phyloP scores from a whole-genome alignment of 2,888 invertebrate species.

The Mythimna loreyi region DNA sequence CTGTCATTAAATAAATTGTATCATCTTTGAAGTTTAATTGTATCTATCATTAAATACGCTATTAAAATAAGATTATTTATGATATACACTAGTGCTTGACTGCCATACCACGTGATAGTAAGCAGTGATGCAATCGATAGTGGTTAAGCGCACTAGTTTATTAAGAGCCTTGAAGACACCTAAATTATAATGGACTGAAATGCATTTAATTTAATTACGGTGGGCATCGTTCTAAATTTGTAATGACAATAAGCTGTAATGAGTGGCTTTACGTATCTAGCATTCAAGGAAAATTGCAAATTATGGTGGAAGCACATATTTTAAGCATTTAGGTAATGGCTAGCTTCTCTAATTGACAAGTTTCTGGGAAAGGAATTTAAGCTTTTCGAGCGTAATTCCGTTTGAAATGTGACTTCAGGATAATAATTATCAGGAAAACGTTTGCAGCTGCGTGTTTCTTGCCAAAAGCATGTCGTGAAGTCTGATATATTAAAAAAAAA shows the following conservation, averaged over 20 bases:
- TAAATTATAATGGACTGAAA: slow-evolving; percentile 63
- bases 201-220: slow-evolving; percentile 79
- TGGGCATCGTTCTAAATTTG: slow-evolving; percentile 67
- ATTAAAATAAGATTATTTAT: slow-evolving; percentile 62
- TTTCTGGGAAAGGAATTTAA: slow-evolving; percentile 29
- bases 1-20: slow-evolving; percentile 29
- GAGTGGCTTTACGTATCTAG: slow-evolving; percentile 8
- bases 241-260: slow-evolving; percentile 69
- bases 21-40: slow-evolving; percentile 54
- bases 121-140: no score
- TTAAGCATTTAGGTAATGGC: slow-evolving; percentile 20
- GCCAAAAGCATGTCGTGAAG: background rate
- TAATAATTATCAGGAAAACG: background rate
- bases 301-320: slow-evolving; percentile 12
- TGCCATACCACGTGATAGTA: no score
- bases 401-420: background rate
- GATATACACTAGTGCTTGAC: no score
- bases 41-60: slow-evolving; percentile 55
- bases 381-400: slow-evolving; percentile 10
- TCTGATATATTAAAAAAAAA: no score
- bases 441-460: background rate
- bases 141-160: no score
- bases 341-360: slow-evolving; percentile 23
- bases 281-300: slow-evolving; percentile 40
- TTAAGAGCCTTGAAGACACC: no score